Base-by-base conservation (phyloP, 2,797 vertebrate species). In the Peromyscus melanophrys region DNA sequence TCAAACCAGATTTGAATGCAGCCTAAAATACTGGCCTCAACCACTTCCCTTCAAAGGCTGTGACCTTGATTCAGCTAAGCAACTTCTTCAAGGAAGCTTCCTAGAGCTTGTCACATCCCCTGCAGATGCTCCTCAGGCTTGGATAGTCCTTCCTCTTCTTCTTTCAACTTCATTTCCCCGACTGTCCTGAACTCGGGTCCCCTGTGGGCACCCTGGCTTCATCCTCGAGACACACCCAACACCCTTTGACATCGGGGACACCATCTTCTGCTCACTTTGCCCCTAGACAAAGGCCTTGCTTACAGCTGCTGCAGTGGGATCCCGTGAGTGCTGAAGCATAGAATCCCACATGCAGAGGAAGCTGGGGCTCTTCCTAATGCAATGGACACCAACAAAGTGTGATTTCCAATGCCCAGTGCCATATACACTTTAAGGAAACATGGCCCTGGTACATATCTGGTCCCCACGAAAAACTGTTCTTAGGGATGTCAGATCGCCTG, bases 401-500 rank as follows among this genome's bases (percentile, higher is more conserved):
- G 75, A 52, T 6, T 57, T 34, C 14, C 23, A 63, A 61, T 67
- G 43, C 5, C 1, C 6, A 49, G 27, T 21, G 2, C 83, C 17
- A 6, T 1, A 12, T 4, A 17, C 1, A 4, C 37, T 75, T 17
- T 29, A 3, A 37, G 17, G 25, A 8, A 10, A 40, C n/a, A 61
- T 0, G 34, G 86, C 73, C 49, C 10, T 2, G 17, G 6, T 37
- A 19, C 57, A 52, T 2, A 87, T 27, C 57, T 19, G 14, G 37
- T 81, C 37, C 4, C 65, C 11, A 6, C 11, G 21, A 49, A 81
- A 75, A 16, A 9, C 7, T 0, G 0, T 0, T 1, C 11, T n/a
- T 1, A 4, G 1, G 40, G 11, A 23, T 59, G 43, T 57, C 11
- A 3, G 63, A 21, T 21, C 17, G 12, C 57, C 0, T 0, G 4